phyloP scores from a whole-genome alignment of 2,888 invertebrate genomes.

The Polietes domitor region DNA sequence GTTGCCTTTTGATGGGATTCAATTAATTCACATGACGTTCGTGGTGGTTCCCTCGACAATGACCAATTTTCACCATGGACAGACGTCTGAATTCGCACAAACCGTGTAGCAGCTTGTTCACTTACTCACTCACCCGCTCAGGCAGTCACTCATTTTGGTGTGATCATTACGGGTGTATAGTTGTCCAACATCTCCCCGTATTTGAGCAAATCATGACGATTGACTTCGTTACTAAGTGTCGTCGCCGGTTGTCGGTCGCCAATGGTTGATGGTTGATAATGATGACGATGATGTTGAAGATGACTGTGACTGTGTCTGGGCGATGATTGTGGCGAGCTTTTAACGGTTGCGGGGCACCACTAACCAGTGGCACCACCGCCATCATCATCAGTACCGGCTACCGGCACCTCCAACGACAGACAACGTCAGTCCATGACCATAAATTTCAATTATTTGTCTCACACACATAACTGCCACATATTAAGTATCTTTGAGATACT shows the following conservation, averaged over 20 bases:
- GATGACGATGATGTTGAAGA: conserved; percentile 12
- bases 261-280: not conserved
- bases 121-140: not conserved
- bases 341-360: not conserved
- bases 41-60: not conserved
- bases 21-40: conserved; percentile 27
- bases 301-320: conserved; percentile 32
- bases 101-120: not conserved
- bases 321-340: conserved; percentile 14
- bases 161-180: not conserved
- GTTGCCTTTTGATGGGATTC: not conserved
- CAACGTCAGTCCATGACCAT: conserved; percentile 29
- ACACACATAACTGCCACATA: conserved; percentile 47
- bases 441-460: conserved; percentile 59
- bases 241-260: conserved; percentile 6
- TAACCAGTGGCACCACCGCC: not conserved
- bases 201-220: conserved; percentile 1
- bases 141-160: conserved; percentile 2
- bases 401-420: not conserved
- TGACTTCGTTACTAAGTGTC: conserved; percentile 39
- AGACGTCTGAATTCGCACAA: not conserved
- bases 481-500: conserved; percentile 52
- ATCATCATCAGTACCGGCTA: not conserved
- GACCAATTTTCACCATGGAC: conserved; percentile 1
- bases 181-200: not conserved